Base-by-base conservation (phyloP, 2,797 vertebrate genomes). In the Pantherophis alleghaniensis region DNA sequence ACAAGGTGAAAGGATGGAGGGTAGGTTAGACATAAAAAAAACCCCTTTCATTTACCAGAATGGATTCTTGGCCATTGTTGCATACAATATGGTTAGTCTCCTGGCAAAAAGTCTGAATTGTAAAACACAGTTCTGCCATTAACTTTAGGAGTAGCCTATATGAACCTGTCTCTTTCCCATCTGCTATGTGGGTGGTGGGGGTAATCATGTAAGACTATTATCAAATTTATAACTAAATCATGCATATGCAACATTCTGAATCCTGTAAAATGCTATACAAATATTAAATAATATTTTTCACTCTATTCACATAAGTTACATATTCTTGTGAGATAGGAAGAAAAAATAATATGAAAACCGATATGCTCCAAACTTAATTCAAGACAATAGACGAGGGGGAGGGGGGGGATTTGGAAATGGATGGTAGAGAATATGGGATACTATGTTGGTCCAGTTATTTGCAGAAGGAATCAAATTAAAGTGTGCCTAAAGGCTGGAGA, bases 391-490 rank as follows among this genome's bases (percentile, higher is more conserved):
- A 26, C 51, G 0, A 11, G 9, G 12, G 55, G 37, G 69, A 18
- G 74, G 63, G 4, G n/a, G n/a, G 14, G 18, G 4, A 83, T 47
- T 47, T 47, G 20, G 37, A 83, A 51, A 89, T 24, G 32, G 12
- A 12, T 32, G 32, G 51, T n/a, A 90, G 61, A 47, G 74, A 83
- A 83, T 83, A 20, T 14, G 56, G 37, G 37, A 92, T 51, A 79
- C 87, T 87, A 89, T 51, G 28, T 86, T 88, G 28, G 66, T 87
- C 92, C 88, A 88, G n/a, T 91, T 87, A 83, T 83, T 88, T 69
- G 66, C 86, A 61, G 47, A 74, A 60, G 86, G 66, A 63, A 66
- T 83, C 61, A 92, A 92, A 92, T 91, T 83, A 90, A 93, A 89
- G 57, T 61, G 26, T 91, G 61, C n/a, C 87, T 91, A 63, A 86